Percentiles rank a stretch among this genome's conserved stretches.
phyloP scores from a whole-genome alignment of 2,113 vertebrate species.

The Engystomops pustulosus region DNA sequence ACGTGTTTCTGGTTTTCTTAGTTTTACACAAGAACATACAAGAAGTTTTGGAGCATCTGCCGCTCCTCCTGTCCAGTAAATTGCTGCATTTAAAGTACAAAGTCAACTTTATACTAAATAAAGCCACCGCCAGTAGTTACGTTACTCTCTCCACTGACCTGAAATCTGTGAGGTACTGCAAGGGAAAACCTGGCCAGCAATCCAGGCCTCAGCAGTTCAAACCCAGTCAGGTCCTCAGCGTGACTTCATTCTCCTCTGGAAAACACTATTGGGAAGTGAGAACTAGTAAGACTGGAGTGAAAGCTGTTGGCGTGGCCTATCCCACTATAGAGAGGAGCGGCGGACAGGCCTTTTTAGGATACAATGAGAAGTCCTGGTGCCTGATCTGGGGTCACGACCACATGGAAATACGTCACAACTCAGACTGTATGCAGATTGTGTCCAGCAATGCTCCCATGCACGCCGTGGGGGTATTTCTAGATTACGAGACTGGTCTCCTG shows the following conservation, averaged over 20 bases:
- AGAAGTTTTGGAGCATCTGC: background rate
- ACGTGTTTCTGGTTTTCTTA: background rate
- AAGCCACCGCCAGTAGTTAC: background rate
- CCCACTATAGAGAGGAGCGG: background rate
- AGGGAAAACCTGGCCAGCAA: background rate
- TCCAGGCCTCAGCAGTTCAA: background rate
- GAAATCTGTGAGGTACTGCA: background rate
- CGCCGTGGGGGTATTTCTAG: background rate
- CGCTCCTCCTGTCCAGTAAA: background rate
- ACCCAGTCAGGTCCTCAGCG: background rate
- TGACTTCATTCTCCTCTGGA: background rate
- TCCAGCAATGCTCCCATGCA: background rate
- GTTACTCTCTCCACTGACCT: background rate
- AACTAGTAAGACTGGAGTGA: background rate
- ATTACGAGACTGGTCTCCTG: background rate
- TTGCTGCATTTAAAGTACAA: background rate
- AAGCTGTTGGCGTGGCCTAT: background rate
- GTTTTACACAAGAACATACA: background rate
- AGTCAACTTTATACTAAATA: background rate
- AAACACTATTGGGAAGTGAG: background rate
- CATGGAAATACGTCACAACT: background rate
- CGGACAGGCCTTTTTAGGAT: background rate
- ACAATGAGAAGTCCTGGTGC: conserved; percentile 1
- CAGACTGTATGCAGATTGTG: background rate
- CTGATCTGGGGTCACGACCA: background rate